Percentiles rank a stretch among this genome's conserved stretches.
These are phyloP conservation scores for Acromyrmex heyeri DNA, from an alignment of 1,140 invertebrate genomes.

Conservation along the genomic window DNA sequence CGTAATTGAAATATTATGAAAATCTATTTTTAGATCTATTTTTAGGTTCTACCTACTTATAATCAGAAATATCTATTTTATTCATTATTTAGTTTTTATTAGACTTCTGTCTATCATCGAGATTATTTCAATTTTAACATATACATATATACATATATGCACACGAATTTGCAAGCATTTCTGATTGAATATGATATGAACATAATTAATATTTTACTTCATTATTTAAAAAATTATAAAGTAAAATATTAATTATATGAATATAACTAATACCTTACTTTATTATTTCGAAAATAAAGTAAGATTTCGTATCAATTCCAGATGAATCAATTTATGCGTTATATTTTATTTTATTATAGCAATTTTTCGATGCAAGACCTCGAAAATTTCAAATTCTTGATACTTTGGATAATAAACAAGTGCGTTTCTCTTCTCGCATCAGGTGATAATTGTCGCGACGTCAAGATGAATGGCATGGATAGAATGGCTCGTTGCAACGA, in stretches of 20 bases:
- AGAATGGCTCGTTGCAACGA: slow-evolving; percentile 78
- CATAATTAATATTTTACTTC: too few species aligned
- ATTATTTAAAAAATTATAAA: neutral
- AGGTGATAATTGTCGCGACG: neutral
- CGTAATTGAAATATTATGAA: neutral
- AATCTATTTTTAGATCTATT: neutral
- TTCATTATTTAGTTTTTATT: neutral
- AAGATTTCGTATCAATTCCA: neutral
- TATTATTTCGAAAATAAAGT: neutral
- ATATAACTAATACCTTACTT: neutral
- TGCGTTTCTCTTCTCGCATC: neutral
- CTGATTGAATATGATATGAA: too few species aligned
- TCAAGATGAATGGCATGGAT: slow-evolving; percentile 67
- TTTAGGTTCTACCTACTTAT: neutral
- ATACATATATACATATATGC: neutral
- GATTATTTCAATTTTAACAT: neutral
- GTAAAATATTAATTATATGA: neutral
- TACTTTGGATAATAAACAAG: neutral
- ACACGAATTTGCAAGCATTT: neutral
- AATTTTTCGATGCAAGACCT: neutral
- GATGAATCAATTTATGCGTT: neutral
- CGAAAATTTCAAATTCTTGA: neutral
- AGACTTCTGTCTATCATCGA: neutral
- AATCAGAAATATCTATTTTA: neutral
- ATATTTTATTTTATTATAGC: neutral